A percentile compares a stretch with the other conserved stretches of the same genome.
phyloP scores from a whole-genome alignment of 2,888 invertebrate species.

The Cetonia aurata region DNA sequence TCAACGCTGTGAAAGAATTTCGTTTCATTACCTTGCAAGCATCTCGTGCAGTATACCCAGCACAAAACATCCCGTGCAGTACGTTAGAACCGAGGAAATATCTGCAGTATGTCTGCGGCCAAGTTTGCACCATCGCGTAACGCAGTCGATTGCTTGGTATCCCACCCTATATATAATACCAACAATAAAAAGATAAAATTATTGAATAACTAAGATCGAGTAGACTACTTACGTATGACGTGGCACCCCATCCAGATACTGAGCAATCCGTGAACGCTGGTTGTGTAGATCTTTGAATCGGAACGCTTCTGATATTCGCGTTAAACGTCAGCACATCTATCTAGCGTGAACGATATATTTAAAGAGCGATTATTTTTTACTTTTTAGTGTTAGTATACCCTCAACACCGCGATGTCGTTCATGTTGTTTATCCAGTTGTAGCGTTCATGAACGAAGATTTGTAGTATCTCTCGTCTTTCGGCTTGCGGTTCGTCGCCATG shows the following conservation, averaged over 20 bases:
- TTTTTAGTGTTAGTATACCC: conserved; percentile 27
- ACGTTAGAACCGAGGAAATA: neutral
- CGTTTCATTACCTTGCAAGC: conserved; percentile 13
- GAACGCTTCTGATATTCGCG: conserved; percentile 2
- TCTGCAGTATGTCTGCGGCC: neutral
- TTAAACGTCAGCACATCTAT: conserved; percentile 7
- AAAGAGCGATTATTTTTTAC: neutral
- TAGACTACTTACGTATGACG: conserved; percentile 20
- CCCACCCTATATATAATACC: conserved; percentile 11
- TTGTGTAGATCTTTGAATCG: neutral
- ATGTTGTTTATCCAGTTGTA: conserved; percentile 21
- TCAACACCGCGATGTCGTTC: conserved; percentile 41
- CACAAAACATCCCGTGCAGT: conserved; percentile 14
- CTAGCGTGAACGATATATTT: neutral
- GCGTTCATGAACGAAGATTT: conserved; percentile 38
- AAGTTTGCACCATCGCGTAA: neutral
- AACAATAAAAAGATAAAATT: too few species aligned
- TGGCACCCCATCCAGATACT: conserved; percentile 24
- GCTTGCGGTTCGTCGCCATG: neutral
- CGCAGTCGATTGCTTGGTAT: conserved; percentile 12
- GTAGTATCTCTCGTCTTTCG: conserved; percentile 14
- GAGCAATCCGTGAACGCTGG: neutral
- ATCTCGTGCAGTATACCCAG: conserved; percentile 16
- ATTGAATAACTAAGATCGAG: neutral
- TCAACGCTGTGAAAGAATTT: too few species aligned